phyloP scores from a whole-genome alignment of 1,140 invertebrate genomes.

The Drosophila carrolli region DNA sequence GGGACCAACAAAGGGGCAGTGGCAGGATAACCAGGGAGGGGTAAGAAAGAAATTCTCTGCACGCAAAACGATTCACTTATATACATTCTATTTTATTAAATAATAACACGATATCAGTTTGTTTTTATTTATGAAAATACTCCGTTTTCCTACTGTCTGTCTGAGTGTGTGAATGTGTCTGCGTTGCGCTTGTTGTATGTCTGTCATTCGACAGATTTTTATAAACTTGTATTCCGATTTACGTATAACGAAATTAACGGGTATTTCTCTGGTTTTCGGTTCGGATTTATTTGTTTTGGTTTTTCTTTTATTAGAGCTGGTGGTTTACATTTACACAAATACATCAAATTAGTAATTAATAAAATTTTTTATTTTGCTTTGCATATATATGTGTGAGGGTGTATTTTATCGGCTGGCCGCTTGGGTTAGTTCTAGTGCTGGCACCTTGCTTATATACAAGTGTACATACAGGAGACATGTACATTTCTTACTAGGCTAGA shows the following conservation, averaged over 20 bases:
- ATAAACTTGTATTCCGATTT: conserved; percentile 22
- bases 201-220: conserved; percentile 1
- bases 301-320: conserved; percentile 33
- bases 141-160: conserved; percentile 58
- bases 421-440: conserved; percentile 26
- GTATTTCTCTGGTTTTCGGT: conserved; percentile 6
- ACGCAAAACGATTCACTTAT: conserved; percentile 68
- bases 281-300: conserved; percentile 7
- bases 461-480: conserved; percentile 47
- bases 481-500: conserved; percentile 50
- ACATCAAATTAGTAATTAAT: conserved; percentile 52
- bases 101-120: conserved; percentile 78
- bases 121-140: conserved; percentile 75
- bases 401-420: conserved; percentile 8
- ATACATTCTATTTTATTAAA: conserved; percentile 85
- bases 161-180: conserved; percentile 26
- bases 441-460: conserved; percentile 46
- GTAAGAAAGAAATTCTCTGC: conserved; percentile 57
- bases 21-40: conserved; percentile 1
- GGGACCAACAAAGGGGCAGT: not conserved
- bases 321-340: conserved; percentile 67
- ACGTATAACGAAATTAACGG: conserved; percentile 25
- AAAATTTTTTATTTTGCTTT: conserved; percentile 32
- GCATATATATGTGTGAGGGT: conserved; percentile 20
- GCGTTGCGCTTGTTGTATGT: not conserved